phyloP scores from a whole-genome alignment of 1,140 invertebrate species.

The Cecropterus lyciades region DNA sequence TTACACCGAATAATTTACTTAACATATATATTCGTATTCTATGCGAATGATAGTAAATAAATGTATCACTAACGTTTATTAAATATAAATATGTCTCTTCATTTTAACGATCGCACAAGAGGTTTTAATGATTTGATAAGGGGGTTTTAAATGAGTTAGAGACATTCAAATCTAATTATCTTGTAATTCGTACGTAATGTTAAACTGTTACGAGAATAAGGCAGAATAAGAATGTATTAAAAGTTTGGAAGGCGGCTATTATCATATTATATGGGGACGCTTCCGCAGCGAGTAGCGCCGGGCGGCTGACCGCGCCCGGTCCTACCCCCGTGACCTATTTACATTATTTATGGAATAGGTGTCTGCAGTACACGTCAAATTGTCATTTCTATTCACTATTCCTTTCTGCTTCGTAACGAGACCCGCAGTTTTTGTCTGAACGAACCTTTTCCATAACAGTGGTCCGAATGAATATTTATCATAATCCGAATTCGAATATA shows the following conservation, averaged over 20 bases:
- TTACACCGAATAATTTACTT: no score
- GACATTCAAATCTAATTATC: background rate
- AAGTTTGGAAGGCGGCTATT: conserved; percentile 25
- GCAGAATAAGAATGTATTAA: conserved; percentile 24
- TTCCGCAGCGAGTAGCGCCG: conserved; percentile 35
- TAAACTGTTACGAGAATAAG: background rate
- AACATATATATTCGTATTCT: no score
- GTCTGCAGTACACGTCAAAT: conserved; percentile 42
- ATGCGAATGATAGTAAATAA: no score
- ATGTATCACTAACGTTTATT: no score
- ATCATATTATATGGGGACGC: conserved; percentile 30
- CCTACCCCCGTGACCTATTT: conserved; percentile 56
- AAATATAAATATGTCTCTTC: no score
- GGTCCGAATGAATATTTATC: conserved; percentile 21
- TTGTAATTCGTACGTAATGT: background rate
- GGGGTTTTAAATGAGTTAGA: background rate
- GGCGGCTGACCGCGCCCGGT: conserved; percentile 41
- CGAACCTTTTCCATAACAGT: conserved; percentile 9
- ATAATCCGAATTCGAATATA: conserved; percentile 11
- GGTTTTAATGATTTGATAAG: no score
- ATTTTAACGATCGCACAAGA: no score
- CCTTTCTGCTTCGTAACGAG: conserved; percentile 36
- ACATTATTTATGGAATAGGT: conserved; percentile 47
- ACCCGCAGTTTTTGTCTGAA: conserved; percentile 13
- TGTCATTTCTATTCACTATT: conserved; percentile 44